Conservation (phyloP, 2,113 vertebrate genomes). For the Sander lucioperca region DNA sequence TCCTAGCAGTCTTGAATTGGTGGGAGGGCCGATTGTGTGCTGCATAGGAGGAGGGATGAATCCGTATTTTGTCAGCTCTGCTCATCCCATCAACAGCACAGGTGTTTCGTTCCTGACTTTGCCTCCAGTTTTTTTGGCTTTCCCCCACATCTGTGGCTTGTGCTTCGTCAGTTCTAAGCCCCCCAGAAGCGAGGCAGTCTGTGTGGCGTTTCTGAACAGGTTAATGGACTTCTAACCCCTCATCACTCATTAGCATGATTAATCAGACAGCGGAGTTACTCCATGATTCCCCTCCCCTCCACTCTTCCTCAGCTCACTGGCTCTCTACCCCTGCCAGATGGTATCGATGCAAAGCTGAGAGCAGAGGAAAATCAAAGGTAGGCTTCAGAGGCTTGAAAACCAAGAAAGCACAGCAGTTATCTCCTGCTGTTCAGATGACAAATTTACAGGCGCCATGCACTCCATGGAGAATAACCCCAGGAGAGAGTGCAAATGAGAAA, state of each 20-base stretch:
- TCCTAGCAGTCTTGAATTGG: slow-evolving; percentile 3
- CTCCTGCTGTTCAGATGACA: slow-evolving; percentile 73
- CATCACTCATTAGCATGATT: slow-evolving; percentile 79
- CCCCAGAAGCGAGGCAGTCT: slow-evolving; percentile 47
- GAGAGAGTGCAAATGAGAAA: slow-evolving; percentile 49
- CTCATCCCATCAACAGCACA: slow-evolving; percentile 40
- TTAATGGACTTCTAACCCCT: slow-evolving; percentile 83
- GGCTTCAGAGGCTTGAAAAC: slow-evolving; percentile 68
- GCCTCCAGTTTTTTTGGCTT: slow-evolving; percentile 12
- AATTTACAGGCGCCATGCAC: slow-evolving; percentile 54
- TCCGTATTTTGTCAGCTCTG: slow-evolving; percentile 46
- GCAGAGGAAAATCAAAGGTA: slow-evolving; percentile 73
- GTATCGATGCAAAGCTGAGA: slow-evolving; percentile 73
- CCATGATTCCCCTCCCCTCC: slow-evolving; percentile 39
- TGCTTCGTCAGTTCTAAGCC: slow-evolving; percentile 18
- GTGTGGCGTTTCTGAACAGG: slow-evolving; percentile 64
- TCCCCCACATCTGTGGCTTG: slow-evolving; percentile 44
- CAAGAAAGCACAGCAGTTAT: slow-evolving; percentile 70
- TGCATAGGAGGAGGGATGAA: slow-evolving; percentile 13
- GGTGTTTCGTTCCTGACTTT: slow-evolving; percentile 39
- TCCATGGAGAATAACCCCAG: slow-evolving; percentile 40
- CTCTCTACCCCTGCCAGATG: slow-evolving; percentile 78
- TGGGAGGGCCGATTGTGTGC: not conserved
- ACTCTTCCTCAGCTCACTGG: slow-evolving; percentile 27
- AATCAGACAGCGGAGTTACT: slow-evolving; percentile 71